Evolutionary conservation across 2,113 vertebrate genomes (phyloP).

Genomic region (Misgurnus anguillicaudatus): DNA sequence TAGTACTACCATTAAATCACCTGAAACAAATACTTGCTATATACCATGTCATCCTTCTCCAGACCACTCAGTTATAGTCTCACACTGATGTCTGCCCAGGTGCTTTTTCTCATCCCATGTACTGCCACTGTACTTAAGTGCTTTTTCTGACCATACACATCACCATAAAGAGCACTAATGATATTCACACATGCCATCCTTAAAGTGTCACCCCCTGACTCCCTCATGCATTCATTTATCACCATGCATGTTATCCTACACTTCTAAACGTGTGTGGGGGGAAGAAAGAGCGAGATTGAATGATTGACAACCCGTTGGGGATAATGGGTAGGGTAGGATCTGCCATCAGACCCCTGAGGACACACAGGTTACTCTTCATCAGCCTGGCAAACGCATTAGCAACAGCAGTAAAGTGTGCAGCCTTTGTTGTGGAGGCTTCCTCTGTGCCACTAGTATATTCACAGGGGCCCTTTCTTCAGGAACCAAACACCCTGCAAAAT

Average conservation of each 20-base stretch:
- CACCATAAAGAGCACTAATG: conserved; percentile 38
- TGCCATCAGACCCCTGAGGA: conserved; percentile 26
- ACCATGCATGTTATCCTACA: neutral
- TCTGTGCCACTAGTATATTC: conserved; percentile 23
- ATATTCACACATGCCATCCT: conserved; percentile 43
- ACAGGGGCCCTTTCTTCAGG: conserved; percentile 8
- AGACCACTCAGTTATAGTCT: neutral
- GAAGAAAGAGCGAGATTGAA: conserved; percentile 7
- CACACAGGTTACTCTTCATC: conserved; percentile 22
- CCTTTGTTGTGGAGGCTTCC: conserved; percentile 42
- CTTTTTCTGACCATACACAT: conserved; percentile 20
- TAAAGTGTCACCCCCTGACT: neutral
- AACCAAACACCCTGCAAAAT: conserved; percentile 34
- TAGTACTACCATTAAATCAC: neutral
- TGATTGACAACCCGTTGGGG: conserved; percentile 12
- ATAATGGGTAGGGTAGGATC: neutral
- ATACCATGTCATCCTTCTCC: neutral
- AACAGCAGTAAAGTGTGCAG: conserved; percentile 19
- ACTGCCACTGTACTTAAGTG: conserved; percentile 38
- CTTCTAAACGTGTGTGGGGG: neutral
- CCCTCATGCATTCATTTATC: conserved; percentile 16
- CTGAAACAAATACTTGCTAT: neutral
- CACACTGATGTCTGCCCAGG: neutral
- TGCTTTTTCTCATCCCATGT: conserved; percentile 31
- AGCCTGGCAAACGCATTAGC: conserved; percentile 45